These are phyloP conservation scores for Climacteris rufus DNA, from an alignment of 2,113 vertebrate genomes.

Conservation along the genomic window DNA sequence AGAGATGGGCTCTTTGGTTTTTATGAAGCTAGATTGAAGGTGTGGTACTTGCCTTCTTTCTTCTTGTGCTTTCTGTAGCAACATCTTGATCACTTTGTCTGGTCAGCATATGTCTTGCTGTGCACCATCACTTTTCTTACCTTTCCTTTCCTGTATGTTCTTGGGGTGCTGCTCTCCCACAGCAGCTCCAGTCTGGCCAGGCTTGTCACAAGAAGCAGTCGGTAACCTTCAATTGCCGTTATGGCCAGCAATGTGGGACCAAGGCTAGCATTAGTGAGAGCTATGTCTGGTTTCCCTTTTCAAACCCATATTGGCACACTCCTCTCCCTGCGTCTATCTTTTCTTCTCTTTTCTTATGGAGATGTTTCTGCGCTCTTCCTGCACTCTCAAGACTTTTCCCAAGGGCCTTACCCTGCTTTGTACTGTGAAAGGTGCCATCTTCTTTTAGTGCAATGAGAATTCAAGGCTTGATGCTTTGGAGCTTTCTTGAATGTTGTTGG, in stretches of 20 bases:
- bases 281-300: neutral
- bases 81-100: accelerated
- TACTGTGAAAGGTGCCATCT: neutral
- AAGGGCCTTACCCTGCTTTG: neutral
- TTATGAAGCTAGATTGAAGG: neutral
- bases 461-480: neutral
- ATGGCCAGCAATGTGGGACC: accelerated
- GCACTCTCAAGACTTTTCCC: neutral
- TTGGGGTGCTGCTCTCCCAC: neutral
- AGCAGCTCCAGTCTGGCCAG: accelerated
- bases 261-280: neutral
- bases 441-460: neutral
- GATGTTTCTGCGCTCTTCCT: neutral
- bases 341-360: neutral
- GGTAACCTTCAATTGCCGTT: neutral
- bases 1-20: neutral
- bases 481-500: neutral
- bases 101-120: accelerated
- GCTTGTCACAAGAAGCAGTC: accelerated
- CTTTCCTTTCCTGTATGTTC: neutral
- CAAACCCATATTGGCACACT: neutral
- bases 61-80: neutral
- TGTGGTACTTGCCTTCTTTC: neutral
- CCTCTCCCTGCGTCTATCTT: accelerated
- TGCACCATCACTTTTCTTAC: neutral